Percentiles rank a stretch among this genome's conserved stretches.
phyloP scores from a whole-genome alignment of 1,140 invertebrate species.

The Tetragnatha versicolor region DNA sequence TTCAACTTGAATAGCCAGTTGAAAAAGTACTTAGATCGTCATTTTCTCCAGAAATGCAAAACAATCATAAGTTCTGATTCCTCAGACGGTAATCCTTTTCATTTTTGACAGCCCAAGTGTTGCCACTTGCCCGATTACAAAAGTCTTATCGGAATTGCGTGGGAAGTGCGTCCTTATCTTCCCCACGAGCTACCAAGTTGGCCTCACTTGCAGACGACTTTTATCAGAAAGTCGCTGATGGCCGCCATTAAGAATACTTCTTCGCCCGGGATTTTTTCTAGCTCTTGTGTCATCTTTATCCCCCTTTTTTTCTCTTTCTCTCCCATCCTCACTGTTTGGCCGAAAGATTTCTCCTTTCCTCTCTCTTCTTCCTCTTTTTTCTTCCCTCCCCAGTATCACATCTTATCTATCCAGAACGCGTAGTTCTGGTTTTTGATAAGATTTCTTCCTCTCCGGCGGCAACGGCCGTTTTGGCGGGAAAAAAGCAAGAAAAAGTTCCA shows the following conservation, averaged over 20 bases:
- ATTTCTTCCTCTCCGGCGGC: constrained; percentile 34
- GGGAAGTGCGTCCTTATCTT: constrained; percentile 33
- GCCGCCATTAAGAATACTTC: constrained; percentile 48
- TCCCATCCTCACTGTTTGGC: constrained; percentile 12
- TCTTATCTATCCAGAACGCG: constrained; percentile 40
- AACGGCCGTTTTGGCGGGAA: constrained; percentile 1
- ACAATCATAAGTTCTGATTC: constrained; percentile 1
- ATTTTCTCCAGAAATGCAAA: background rate
- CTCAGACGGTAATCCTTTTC: constrained; percentile 25
- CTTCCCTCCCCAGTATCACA: constrained; percentile 10
- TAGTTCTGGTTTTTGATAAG: constrained; percentile 51
- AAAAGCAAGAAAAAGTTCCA: background rate
- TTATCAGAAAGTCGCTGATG: constrained; percentile 41
- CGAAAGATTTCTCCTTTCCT: constrained; percentile 20
- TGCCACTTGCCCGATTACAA: constrained; percentile 36
- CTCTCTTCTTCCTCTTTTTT: background rate
- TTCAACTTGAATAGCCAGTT: too few relatives aligned
- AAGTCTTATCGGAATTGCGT: constrained; percentile 21
- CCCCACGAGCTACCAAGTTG: background rate
- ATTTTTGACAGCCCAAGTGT: constrained; percentile 21
- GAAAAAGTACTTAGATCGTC: background rate
- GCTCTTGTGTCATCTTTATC: constrained; percentile 20
- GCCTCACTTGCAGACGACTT: constrained; percentile 30
- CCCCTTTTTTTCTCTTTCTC: constrained; percentile 9
- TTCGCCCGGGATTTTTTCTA: background rate